Evolutionary conservation across 2,888 invertebrate genomes (phyloP).

Genomic region (Amphipyra berbera): DNA sequence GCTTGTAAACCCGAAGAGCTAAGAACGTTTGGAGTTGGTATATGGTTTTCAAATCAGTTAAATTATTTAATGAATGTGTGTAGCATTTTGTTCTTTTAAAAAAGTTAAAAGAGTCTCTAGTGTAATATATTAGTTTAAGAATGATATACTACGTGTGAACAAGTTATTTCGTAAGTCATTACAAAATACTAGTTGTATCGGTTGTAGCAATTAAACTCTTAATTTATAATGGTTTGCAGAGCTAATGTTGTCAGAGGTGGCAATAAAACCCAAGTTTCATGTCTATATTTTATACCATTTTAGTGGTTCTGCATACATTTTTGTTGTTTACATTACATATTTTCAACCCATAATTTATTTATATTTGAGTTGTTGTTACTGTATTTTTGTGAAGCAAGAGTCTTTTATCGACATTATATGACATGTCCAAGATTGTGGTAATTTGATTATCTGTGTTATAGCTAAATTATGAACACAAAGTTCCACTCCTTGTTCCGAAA

Average conservation of each 20-base stretch:
- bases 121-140: not conserved
- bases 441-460: slow-evolving; percentile 75
- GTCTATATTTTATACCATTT: slow-evolving; percentile 47
- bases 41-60: not conserved
- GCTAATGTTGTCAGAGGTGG: slow-evolving; percentile 31
- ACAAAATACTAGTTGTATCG: slow-evolving; percentile 36
- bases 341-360: slow-evolving; percentile 30
- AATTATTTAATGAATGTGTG: not conserved
- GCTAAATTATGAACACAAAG: slow-evolving; percentile 81
- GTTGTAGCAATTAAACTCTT: slow-evolving; percentile 45
- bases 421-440: slow-evolving; percentile 70
- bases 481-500: slow-evolving; percentile 79
- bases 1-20: slow-evolving; percentile 69
- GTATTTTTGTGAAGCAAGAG: slow-evolving; percentile 8
- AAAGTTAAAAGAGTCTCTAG: not conserved
- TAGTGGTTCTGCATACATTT: slow-evolving; percentile 35
- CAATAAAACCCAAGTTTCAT: slow-evolving; percentile 47
- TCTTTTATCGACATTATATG: slow-evolving; percentile 44
- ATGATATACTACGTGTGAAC: slow-evolving; percentile 26
- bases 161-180: slow-evolving; percentile 40
- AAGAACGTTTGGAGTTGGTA: slow-evolving; percentile 51
- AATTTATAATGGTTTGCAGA: slow-evolving; percentile 47
- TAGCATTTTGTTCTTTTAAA: not conserved
- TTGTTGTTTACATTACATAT: slow-evolving; percentile 45
- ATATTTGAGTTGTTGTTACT: slow-evolving; percentile 15